Base-by-base conservation (phyloP, 2,113 vertebrate genomes). In the Oenanthe melanoleuca region DNA sequence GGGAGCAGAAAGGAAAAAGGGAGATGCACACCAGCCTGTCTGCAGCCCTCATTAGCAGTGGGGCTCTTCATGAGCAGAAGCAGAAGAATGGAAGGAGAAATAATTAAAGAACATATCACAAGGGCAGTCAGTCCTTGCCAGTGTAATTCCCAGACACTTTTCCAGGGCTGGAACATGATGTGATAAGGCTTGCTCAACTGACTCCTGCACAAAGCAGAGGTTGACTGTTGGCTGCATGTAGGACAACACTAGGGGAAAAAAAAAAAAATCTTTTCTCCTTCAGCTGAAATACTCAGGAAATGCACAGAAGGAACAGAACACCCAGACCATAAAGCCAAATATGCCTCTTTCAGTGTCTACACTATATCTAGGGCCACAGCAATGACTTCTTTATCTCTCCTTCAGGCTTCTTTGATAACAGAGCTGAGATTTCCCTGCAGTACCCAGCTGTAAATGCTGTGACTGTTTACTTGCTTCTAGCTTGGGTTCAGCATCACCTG, bases 31-130 rank as follows among this genome's bases (percentile, higher is more conserved):
- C 4, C 16, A 50, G n/a, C 6, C 38, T 65, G 15, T 11, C 40
- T 31, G 31, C 78, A 87, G 61, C 15, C 23, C 67, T 66, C 33
- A 28, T 29, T 12, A 61, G 75, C 1, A 9, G 26, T n/a, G 29
- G 19, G 31, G 12, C 56, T 59, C 40, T 42, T 53, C 20, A 11
- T 2, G 12, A 81, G 21, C 45, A 72, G 23, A 67, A 71, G 61
- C 6, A 8, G 34, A 55, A 74, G 52, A 92, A 45, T 21, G 29
- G 63, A 80, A 92, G 86, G 31, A 82, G 45, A 86, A 87, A 34
- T 28, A 57, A 75, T 65, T 77, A 55, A 75, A 94, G n/a, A 89
- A 82, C 17, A 92, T 82, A 79, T 87, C 87, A 89, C 65, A 81
- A 67, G 44, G n/a, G 26, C 40, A 85, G 40, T 0, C 5, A 88